phyloP scores from a whole-genome alignment of 2,797 vertebrate genomes.

The Fistularia tabacaria region DNA sequence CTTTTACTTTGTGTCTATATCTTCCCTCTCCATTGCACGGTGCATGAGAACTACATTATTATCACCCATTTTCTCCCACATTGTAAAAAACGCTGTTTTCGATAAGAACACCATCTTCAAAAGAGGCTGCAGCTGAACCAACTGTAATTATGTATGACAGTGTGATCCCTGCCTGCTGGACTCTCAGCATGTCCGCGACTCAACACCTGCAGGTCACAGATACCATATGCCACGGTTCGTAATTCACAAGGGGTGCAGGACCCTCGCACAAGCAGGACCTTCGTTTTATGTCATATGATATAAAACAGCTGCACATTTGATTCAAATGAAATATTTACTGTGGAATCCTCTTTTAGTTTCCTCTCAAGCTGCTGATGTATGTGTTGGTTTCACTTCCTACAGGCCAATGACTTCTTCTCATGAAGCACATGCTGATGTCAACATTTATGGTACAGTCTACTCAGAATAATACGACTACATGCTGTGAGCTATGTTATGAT shows the following conservation, averaged over 20 bases:
- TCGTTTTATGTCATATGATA: background rate
- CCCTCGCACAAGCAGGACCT: background rate
- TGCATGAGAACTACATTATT: constrained; percentile 8
- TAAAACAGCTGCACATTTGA: too few relatives aligned
- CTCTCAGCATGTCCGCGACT: constrained; percentile 22
- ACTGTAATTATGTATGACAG: constrained; percentile 19
- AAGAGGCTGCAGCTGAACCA: constrained; percentile 1
- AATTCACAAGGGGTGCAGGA: constrained; percentile 29
- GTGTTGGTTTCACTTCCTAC: too few relatives aligned
- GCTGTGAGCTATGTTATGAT: constrained; percentile 4
- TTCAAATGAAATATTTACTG: too few relatives aligned
- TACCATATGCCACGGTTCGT: constrained; percentile 27
- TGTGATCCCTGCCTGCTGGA: constrained; percentile 10
- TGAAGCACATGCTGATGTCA: too few relatives aligned
- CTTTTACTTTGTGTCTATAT: constrained; percentile 25
- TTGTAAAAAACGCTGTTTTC: background rate
- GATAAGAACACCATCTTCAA: constrained; percentile 10
- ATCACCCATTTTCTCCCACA: background rate
- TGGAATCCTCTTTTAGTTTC: background rate
- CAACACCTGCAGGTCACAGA: constrained; percentile 49
- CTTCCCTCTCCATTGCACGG: constrained; percentile 18
- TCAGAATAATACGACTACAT: too few relatives aligned
- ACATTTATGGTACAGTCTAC: too few relatives aligned
- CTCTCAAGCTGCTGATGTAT: background rate
- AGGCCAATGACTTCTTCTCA: too few relatives aligned